phyloP scores from a whole-genome alignment of 2,888 invertebrate species.

The Perithous albicinctus region DNA sequence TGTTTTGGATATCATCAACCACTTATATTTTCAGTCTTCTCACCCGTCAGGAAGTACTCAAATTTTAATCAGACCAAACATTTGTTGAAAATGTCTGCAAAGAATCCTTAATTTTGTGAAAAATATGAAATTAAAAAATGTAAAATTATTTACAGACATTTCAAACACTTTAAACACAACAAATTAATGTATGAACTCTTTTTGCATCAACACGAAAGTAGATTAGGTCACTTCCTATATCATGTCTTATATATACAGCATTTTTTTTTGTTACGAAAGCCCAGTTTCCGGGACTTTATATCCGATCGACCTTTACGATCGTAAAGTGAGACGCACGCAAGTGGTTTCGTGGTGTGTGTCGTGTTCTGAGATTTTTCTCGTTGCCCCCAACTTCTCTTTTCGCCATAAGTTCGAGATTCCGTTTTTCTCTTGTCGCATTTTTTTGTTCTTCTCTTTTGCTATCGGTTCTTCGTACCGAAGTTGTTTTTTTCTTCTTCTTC shows the following conservation, averaged over 20 bases:
- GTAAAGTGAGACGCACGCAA: constrained; percentile 18
- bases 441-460: constrained; percentile 28
- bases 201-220: too few relatives aligned
- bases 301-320: constrained; percentile 52
- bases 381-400: constrained; percentile 30
- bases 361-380: constrained; percentile 55
- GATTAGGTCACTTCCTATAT: too few relatives aligned
- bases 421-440: constrained; percentile 20
- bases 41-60: too few relatives aligned
- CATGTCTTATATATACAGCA: not conserved
- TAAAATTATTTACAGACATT: too few relatives aligned
- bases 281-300: constrained; percentile 49
- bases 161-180: too few relatives aligned
- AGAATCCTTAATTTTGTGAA: too few relatives aligned
- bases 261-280: constrained; percentile 16
- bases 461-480: constrained; percentile 53
- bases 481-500: constrained; percentile 40
- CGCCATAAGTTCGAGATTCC: constrained; percentile 33
- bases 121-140: too few relatives aligned
- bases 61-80: too few relatives aligned
- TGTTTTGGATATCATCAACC: too few relatives aligned
- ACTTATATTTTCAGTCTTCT: too few relatives aligned
- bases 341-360: constrained; percentile 35
- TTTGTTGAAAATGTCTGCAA: too few relatives aligned
- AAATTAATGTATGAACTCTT: too few relatives aligned